phyloP scores from a whole-genome alignment of 2,797 vertebrate genomes.

The Sandelia bainsii region DNA sequence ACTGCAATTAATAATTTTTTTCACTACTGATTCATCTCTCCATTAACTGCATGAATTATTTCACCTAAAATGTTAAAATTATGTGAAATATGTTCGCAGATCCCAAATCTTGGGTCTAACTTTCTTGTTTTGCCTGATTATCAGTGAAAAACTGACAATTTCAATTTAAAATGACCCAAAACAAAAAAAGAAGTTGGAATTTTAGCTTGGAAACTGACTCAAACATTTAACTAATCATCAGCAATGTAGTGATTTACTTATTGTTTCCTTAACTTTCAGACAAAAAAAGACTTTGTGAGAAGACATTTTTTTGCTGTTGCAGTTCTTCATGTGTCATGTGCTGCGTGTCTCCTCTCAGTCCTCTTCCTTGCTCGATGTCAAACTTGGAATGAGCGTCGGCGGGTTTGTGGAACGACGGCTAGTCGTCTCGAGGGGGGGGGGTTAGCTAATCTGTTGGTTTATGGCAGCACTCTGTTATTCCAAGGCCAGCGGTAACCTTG shows the following conservation, averaged over 20 bases:
- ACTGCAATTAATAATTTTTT: too few species aligned
- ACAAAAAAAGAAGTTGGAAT: too few species aligned
- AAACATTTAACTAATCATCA: background rate
- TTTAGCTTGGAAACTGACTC: background rate
- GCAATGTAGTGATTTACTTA: too few species aligned
- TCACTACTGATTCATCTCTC: too few species aligned
- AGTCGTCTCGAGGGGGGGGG: conserved; percentile 38
- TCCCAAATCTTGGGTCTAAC: too few species aligned
- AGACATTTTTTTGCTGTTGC: background rate
- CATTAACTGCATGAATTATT: too few species aligned
- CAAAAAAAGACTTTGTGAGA: background rate
- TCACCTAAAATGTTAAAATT: too few species aligned
- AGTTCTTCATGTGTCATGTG: conserved; percentile 12
- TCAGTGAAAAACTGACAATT: too few species aligned
- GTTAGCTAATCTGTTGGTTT: conserved; percentile 83
- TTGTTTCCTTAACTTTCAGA: background rate
- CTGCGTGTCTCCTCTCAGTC: conserved; percentile 13
- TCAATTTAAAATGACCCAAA: background rate
- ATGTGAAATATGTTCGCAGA: too few species aligned
- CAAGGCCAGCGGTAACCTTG: conserved; percentile 75
- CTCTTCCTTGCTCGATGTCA: conserved; percentile 47
- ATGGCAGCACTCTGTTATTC: conserved; percentile 82
- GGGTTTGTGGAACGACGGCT: conserved; percentile 45
- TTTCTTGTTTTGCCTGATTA: too few species aligned
- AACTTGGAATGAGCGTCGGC: conserved; percentile 50